phyloP scores from a whole-genome alignment of 2,888 invertebrate species.

The Papilio gigon region DNA sequence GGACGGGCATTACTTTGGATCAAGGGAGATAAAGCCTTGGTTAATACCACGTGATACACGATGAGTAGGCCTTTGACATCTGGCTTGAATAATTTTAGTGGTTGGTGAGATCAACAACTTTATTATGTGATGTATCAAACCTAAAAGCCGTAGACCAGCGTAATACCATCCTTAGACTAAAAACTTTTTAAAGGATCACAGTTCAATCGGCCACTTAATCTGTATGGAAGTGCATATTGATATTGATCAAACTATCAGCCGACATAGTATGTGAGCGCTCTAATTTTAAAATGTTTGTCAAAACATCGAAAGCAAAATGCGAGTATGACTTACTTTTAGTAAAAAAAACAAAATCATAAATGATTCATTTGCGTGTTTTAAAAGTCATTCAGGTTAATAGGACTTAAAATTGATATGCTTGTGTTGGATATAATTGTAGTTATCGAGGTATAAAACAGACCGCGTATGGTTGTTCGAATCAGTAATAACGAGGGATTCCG shows the following conservation, averaged over 20 bases:
- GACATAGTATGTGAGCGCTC: too few species aligned
- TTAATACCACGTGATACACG: constrained; percentile 9
- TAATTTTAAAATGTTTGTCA: neutral
- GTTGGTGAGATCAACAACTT: neutral
- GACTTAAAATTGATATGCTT: neutral
- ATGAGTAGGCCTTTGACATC: constrained; percentile 2
- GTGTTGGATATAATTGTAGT: neutral
- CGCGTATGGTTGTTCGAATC: constrained; percentile 11
- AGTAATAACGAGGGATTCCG: constrained; percentile 17
- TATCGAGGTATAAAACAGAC: neutral
- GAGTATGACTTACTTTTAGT: neutral
- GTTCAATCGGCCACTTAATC: too few species aligned
- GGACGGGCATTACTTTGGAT: constrained; percentile 6
- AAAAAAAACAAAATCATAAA: neutral
- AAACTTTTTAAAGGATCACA: too few species aligned
- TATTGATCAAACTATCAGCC: too few species aligned
- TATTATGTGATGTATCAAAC: too few species aligned
- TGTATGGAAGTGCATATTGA: too few species aligned
- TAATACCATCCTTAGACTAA: too few species aligned
- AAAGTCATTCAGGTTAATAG: neutral
- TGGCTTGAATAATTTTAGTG: neutral
- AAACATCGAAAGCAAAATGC: too few species aligned
- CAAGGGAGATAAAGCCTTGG: constrained; percentile 5
- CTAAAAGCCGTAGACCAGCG: too few species aligned
- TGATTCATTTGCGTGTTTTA: neutral